Evolutionary conservation across 92 coral and sea anemone species (phyloP).

Genomic region (Heliopora coerulea): DNA sequence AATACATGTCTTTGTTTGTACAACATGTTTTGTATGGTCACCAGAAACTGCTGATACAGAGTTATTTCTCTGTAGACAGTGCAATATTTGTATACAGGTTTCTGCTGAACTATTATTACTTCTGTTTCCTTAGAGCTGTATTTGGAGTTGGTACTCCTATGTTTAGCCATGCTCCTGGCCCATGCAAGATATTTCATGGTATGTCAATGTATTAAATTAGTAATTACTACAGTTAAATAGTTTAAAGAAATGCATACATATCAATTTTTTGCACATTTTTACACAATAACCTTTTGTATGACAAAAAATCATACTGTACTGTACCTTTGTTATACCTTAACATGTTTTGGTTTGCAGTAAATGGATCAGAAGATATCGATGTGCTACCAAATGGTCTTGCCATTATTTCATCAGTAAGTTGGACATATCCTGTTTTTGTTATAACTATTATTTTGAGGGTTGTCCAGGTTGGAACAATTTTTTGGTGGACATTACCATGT

Average conservation of each 20-base stretch:
- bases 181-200: conserved; percentile 57
- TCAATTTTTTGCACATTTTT: neutral
- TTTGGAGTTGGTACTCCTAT: conserved; percentile 35
- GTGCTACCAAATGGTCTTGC: conserved; percentile 85
- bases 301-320: too few species aligned
- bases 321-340: too few species aligned
- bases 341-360: conserved; percentile 55
- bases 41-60: too few species aligned
- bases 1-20: too few species aligned
- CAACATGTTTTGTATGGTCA: too few species aligned
- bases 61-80: too few species aligned
- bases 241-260: neutral
- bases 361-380: conserved; percentile 93
- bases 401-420: conserved; percentile 86
- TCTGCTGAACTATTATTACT: too few species aligned
- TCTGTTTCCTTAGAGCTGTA: conserved; percentile 14
- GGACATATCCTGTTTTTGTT: too few species aligned
- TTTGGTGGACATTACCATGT: too few species aligned
- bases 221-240: neutral
- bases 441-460: neutral
- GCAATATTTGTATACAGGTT: too few species aligned
- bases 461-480: too few species aligned
- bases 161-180: conserved; percentile 55
- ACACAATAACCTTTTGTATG: neutral
- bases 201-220: neutral